Evolutionary conservation across 2,888 invertebrate genomes (phyloP), one percentile per base, ranked within the genome.

Genomic region (Zygothrica quintamaculata): DNA sequence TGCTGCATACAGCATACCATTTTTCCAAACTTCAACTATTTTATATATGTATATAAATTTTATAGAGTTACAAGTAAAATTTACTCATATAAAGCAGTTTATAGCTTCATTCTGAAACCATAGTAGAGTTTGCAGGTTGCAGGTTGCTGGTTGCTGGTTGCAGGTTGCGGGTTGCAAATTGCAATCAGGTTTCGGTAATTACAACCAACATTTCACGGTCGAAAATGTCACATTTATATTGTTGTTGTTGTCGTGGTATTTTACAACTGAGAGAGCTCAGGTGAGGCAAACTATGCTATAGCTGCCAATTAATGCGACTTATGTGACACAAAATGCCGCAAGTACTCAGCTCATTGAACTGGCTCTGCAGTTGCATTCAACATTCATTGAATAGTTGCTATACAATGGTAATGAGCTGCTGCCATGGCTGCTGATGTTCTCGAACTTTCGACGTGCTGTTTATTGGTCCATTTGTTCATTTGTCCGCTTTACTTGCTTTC

Each of bases 221-320:
- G n/a, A 7, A 34, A 40, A 25, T 40, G 36, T 29, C 40, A 50
- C 36, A 8, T 12, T 34, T 52, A 44, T n/a, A n/a, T n/a, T n/a
- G n/a, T n/a, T n/a, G n/a, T n/a, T n/a, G n/a, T 46, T 53, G 53
- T 22, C 70, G n/a, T 11, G 53, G 50, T 46, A 47, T 22, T 5
- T 22, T 5, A 22, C 18, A 22, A 5, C 3, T 22, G 18, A 22
- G 18, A 2, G 26, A 22, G 33, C 7, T 12, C 34, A 34, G 43
- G 9, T 55, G 47, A n/a, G 34, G 9, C 43, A n/a, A 18, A n/a
- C 12, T n/a, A n/a, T n/a, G n/a, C n/a, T n/a, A 31, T 37, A 11
- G 44, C 29, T 43, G 69, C 29, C 68, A 71, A 68, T 71, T 74
- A 74, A 62, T 51, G 9, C 43, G 51, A 58, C 57, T 67, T 58